These are phyloP conservation scores for Balanococcus diminutus DNA, from an alignment of 2,888 invertebrate genomes.

Conservation along the genomic window DNA sequence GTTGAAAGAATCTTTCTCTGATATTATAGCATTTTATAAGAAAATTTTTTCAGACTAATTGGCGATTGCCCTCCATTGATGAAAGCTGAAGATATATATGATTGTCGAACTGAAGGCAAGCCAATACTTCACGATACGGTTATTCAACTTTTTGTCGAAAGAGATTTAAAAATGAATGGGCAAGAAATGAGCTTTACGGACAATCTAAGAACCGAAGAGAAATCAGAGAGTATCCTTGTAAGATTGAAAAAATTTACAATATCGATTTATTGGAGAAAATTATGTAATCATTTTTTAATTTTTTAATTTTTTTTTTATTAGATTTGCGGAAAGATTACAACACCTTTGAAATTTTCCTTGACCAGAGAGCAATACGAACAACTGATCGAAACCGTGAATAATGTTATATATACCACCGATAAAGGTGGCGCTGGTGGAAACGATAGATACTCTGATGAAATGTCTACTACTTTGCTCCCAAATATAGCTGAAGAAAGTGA, in stretches of 20 bases:
- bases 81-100: constrained; percentile 71
- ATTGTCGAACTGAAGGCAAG: constrained; percentile 74
- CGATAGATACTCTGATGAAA: not conserved
- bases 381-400: constrained; percentile 73
- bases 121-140: constrained; percentile 90
- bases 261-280: not conserved
- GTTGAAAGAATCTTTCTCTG: not conserved
- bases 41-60: not conserved
- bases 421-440: not conserved
- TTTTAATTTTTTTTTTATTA: too few relatives aligned
- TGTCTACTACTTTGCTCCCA: not conserved
- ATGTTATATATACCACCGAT: not conserved
- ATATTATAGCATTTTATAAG: too few relatives aligned
- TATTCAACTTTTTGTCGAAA: constrained; percentile 72
- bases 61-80: constrained; percentile 38
- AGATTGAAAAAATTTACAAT: not conserved
- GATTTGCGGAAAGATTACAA: constrained; percentile 79
- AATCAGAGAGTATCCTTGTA: constrained; percentile 58
- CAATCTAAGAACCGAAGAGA: constrained; percentile 58
- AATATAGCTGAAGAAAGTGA: constrained; percentile 62
- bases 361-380: constrained; percentile 89
- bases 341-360: constrained; percentile 82
- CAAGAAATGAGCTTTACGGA: constrained; percentile 58
- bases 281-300: too few relatives aligned
- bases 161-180: constrained; percentile 59